A percentile compares a stretch with the other conserved stretches of the same genome.
phyloP scores from a whole-genome alignment of 2,113 vertebrate genomes.

The Hemiprocne comata region DNA sequence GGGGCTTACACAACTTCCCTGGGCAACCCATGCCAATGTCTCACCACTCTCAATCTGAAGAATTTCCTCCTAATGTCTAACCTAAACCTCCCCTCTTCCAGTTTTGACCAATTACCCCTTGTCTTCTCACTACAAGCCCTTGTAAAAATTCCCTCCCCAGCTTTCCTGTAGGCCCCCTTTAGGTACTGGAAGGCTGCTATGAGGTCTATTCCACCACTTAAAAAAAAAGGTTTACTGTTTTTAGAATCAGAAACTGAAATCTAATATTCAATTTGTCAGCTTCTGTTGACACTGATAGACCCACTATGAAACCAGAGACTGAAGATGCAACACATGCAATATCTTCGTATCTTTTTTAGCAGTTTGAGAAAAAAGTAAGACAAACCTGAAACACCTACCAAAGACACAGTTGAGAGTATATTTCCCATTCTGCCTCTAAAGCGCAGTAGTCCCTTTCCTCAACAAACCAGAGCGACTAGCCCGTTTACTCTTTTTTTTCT shows the following conservation, averaged over 20 bases:
- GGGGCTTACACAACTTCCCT: too few relatives aligned
- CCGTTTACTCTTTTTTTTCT: not conserved
- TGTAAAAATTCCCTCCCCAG: too few relatives aligned
- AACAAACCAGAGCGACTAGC: not conserved
- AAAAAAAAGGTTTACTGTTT: not conserved
- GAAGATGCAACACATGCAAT: not conserved
- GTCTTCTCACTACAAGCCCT: too few relatives aligned
- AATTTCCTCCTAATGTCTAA: too few relatives aligned
- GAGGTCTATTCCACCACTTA: not conserved
- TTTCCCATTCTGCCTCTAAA: not conserved
- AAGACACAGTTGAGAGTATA: not conserved
- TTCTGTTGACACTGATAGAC: not conserved
- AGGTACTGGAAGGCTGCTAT: too few relatives aligned
- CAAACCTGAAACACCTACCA: not conserved
- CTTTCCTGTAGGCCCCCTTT: too few relatives aligned
- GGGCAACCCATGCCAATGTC: too few relatives aligned
- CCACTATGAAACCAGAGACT: not conserved
- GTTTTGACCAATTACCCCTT: too few relatives aligned
- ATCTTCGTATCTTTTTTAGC: not conserved
- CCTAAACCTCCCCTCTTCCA: too few relatives aligned
- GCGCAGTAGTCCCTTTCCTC: not conserved
- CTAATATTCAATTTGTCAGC: not conserved
- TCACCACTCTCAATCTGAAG: too few relatives aligned
- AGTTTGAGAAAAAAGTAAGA: not conserved
- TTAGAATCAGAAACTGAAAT: not conserved